Evolutionary conservation across 2,797 vertebrate genomes (phyloP).

Genomic region (Cetoscarus ocellatus): DNA sequence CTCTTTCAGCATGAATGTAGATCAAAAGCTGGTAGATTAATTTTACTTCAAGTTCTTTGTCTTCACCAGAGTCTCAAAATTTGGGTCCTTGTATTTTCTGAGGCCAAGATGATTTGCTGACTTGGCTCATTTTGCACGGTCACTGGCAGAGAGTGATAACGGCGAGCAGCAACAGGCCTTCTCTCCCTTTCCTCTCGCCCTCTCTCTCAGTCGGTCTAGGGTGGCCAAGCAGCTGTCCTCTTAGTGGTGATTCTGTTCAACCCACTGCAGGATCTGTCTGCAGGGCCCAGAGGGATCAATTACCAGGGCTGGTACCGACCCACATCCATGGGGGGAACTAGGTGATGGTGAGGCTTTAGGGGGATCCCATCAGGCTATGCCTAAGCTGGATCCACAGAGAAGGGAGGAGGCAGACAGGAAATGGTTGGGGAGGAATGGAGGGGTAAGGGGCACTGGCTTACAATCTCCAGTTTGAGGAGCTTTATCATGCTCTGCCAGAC

Average conservation of each 20-base stretch:
- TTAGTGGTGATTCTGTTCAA: conserved; percentile 78
- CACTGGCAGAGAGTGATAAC: conserved; percentile 67
- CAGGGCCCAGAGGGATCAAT: conserved; percentile 86
- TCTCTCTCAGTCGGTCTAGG: conserved; percentile 52
- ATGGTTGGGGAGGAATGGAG: background rate
- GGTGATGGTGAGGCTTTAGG: conserved; percentile 20
- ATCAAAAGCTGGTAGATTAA: background rate
- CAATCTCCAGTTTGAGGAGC: conserved; percentile 43
- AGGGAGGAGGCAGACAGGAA: conserved; percentile 34
- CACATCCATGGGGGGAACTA: conserved; percentile 39
- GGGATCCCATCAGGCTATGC: conserved; percentile 51
- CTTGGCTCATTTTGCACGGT: conserved; percentile 57
- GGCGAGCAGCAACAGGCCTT: conserved; percentile 69
- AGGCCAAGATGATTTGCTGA: conserved; percentile 63
- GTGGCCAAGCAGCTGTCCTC: conserved; percentile 78
- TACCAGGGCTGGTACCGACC: conserved; percentile 74
- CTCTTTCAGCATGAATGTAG: no score
- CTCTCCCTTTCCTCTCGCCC: conserved; percentile 37
- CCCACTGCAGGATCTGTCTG: conserved; percentile 70
- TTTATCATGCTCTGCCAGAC: conserved; percentile 52
- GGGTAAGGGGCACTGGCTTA: conserved; percentile 33
- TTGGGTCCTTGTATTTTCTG: background rate
- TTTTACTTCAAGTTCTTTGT: conserved; percentile 23
- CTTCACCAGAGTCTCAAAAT: conserved; percentile 19
- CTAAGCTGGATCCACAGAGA: conserved; percentile 50